A percentile compares a stretch with the other conserved stretches of the same genome.
Evolutionary conservation across 37 sponge, comb jelly and placozoan species (phyloP).

Genomic region (Dysidea cf. avara): DNA sequence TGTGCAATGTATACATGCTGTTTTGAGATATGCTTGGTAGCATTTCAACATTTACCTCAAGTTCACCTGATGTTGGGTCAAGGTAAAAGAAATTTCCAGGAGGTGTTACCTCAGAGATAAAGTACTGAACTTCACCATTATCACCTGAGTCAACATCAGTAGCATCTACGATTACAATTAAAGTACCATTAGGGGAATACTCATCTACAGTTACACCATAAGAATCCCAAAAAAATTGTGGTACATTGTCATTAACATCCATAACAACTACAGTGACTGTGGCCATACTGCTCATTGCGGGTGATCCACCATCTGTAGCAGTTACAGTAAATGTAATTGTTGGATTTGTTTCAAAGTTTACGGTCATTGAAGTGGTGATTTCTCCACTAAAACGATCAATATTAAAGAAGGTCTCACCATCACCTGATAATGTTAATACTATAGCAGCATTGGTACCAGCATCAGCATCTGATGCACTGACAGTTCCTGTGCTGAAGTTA

Average conservation of each 20-base stretch:
- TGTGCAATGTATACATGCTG: conserved; percentile 24
- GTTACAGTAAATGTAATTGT: neutral
- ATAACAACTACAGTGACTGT: too few species aligned
- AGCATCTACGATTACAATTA: conserved; percentile 25
- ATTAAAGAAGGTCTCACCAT: neutral
- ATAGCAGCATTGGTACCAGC: neutral
- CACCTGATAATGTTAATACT: neutral
- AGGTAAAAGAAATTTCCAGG: too few species aligned
- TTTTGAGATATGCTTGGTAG: too few species aligned
- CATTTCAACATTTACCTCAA: too few species aligned
- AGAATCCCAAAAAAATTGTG: conserved; percentile 11
- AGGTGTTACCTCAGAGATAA: too few species aligned
- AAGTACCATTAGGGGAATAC: neutral
- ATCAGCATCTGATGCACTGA: conserved; percentile 5
- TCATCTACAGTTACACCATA: conserved; percentile 25
- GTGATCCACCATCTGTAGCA: conserved; percentile 57
- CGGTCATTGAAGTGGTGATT: neutral
- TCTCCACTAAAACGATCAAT: neutral
- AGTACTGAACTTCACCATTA: conserved; percentile 21
- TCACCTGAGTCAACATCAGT: conserved; percentile 37
- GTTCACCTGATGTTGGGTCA: too few species aligned
- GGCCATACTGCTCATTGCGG: conserved; percentile 14
- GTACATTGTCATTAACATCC: conserved; percentile 62
- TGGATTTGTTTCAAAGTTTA: conserved; percentile 6
- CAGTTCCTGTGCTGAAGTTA: neutral